Base-by-base conservation (phyloP, 2,797 vertebrate species). In the Cercopithecus petaurista region DNA sequence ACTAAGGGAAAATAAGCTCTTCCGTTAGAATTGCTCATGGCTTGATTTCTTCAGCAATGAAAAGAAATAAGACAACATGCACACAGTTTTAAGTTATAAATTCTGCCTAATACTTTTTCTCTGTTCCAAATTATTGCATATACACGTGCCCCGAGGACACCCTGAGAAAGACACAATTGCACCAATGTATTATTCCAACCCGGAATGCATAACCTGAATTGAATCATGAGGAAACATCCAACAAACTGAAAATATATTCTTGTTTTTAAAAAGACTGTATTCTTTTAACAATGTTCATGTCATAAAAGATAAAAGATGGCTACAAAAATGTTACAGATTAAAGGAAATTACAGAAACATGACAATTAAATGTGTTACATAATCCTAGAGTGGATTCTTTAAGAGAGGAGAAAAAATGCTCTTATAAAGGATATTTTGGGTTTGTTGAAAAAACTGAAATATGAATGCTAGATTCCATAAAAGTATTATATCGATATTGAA, bases 1-100 rank as follows among this genome's bases (percentile, higher is more conserved):
- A 82, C 30, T 46, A 70, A 82, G 6, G 30, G 82, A 83, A 90
- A 90, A 88, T 24, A 80, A 79, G 17, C 14, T 82, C 52, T 67
- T 83, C 39, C 55, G 93, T 59, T 59, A 67, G 70, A 73, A 73
- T 67, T 79, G 21, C 36, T 70, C 9, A 48, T 67, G 61, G 87
- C 50, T 79, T 95, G 33, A 61, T 95, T 96, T 80, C 59, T 87
- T 26, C n/a, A 46, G 17, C 80, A 91, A 93, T 59, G 30, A 85
- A 88, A 64, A 77, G n/a, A 86, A 88, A 7, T 52, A 86, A 77
- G 14, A 46, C 1, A 43, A 2, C 4, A 36, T 41, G 24, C 39
- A 59, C 5, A 57, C 26, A 84, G 59, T 61, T 72, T 92, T 57
- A 93, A 95, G 46, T 59, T 88, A 84, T 41, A 67, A 67, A 88